phyloP scores from a whole-genome alignment of 2,797 vertebrate species.

The Poecilia velifera region DNA sequence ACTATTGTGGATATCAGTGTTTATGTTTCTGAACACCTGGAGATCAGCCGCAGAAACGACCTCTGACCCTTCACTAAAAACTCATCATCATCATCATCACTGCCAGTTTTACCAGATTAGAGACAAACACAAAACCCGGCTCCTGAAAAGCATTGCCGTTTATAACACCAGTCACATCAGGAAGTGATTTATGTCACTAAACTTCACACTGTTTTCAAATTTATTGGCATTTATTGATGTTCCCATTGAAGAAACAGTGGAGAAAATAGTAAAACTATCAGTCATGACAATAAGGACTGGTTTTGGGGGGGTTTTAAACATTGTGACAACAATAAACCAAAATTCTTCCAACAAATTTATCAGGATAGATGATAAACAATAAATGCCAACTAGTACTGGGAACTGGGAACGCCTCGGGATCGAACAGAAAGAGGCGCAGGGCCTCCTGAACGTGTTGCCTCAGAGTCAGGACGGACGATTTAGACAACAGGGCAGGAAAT shows the following conservation, averaged over 20 bases:
- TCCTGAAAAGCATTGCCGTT: too few relatives aligned
- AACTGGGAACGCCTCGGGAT: not conserved
- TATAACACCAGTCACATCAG: too few relatives aligned
- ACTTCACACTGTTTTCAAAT: too few relatives aligned
- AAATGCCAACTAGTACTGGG: not conserved
- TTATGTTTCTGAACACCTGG: not conserved
- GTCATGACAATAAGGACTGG: too few relatives aligned
- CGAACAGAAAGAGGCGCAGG: not conserved
- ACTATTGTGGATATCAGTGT: not conserved
- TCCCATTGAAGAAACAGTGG: too few relatives aligned
- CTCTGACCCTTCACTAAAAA: not conserved
- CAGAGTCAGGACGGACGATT: not conserved
- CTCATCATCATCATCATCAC: not conserved
- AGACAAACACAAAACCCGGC: not conserved
- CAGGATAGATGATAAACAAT: too few relatives aligned
- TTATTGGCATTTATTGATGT: too few relatives aligned
- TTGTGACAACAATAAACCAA: too few relatives aligned
- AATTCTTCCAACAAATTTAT: too few relatives aligned
- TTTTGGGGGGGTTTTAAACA: too few relatives aligned
- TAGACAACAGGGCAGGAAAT: not conserved
- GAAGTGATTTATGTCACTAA: too few relatives aligned
- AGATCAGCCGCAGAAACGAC: not conserved
- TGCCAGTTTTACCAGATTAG: not conserved
- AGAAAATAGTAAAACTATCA: too few relatives aligned
- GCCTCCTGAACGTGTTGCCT: not conserved